Conservation (phyloP, 1,140 invertebrate species). For the Leptinotarsa lineolata region DNA sequence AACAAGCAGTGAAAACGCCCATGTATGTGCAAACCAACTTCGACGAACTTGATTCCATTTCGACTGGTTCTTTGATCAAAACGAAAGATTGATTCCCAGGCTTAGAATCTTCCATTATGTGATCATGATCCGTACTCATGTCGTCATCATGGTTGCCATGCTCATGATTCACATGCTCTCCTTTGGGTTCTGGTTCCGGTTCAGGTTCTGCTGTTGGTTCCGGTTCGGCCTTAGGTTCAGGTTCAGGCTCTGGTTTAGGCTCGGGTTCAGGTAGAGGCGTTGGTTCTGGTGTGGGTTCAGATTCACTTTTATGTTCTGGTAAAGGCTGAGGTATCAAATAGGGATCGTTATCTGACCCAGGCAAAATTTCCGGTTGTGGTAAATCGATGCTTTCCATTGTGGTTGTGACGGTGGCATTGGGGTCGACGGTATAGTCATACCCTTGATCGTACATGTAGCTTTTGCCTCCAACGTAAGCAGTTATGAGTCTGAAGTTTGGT, state of each 20-base stretch:
- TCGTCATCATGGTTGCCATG: neutral
- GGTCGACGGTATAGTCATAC: slow-evolving; percentile 28
- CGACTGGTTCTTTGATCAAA: neutral
- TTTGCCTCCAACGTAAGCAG: slow-evolving; percentile 57
- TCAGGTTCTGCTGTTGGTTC: slow-evolving; percentile 50
- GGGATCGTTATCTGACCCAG: slow-evolving; percentile 34
- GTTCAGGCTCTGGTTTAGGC: slow-evolving; percentile 47
- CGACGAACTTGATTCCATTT: neutral
- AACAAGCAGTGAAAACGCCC: neutral
- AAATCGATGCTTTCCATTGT: slow-evolving; percentile 13
- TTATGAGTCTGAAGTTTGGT: slow-evolving; percentile 54
- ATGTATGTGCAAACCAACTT: neutral
- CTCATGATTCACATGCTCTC: neutral
- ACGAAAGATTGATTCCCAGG: neutral
- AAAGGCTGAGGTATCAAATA: slow-evolving; percentile 30
- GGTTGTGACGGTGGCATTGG: slow-evolving; percentile 10
- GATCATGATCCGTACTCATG: neutral
- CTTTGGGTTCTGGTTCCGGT: slow-evolving; percentile 50
- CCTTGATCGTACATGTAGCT: slow-evolving; percentile 65
- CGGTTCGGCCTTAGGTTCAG: slow-evolving; percentile 48
- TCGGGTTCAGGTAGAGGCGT: slow-evolving; percentile 49
- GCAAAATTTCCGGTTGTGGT: slow-evolving; percentile 19
- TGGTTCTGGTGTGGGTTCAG: slow-evolving; percentile 6
- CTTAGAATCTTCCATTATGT: neutral
- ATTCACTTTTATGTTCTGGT: slow-evolving; percentile 8